These are phyloP conservation scores for Choristoneura fumiferana DNA, from an alignment of 1,140 invertebrate genomes.

Conservation along the genomic window DNA sequence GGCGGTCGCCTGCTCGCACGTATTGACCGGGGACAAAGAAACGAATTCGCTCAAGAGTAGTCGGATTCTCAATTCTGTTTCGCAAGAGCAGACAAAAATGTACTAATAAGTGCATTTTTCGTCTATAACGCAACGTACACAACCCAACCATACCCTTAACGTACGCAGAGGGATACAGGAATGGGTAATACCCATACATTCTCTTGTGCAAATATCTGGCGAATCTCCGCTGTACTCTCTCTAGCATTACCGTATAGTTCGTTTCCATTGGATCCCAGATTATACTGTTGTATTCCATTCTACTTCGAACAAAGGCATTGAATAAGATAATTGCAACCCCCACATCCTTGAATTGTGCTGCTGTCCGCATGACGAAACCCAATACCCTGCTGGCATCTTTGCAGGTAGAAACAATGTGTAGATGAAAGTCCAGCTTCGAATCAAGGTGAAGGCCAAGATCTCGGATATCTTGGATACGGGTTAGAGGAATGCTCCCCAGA, in stretches of 20 bases:
- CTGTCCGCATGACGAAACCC: conserved; percentile 21
- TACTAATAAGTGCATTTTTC: too few relatives aligned
- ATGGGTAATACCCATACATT: too few relatives aligned
- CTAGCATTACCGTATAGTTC: conserved; percentile 15
- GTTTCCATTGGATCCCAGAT: conserved; percentile 20
- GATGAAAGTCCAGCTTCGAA: conserved; percentile 18
- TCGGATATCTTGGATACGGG: conserved; percentile 18
- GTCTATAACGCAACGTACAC: too few relatives aligned
- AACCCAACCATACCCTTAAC: conserved; percentile 9
- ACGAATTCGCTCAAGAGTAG: too few relatives aligned
- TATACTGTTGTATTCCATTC: conserved; percentile 18
- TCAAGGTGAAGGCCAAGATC: conserved; percentile 22
- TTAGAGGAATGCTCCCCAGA: conserved; percentile 1
- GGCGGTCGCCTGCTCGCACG: too few relatives aligned
- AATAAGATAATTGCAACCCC: conserved; percentile 7
- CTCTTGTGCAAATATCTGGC: too few relatives aligned
- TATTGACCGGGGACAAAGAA: too few relatives aligned
- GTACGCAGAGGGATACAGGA: conserved; percentile 8
- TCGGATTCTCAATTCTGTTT: too few relatives aligned
- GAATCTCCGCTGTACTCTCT: conserved; percentile 19
- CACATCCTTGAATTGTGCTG: conserved; percentile 4
- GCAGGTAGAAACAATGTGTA: conserved; percentile 4
- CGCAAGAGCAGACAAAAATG: too few relatives aligned
- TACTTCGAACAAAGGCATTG: conserved; percentile 20
- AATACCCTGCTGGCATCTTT: conserved; percentile 19